phyloP scores from a whole-genome alignment of 2,113 vertebrate genomes.

The Sapajus apella region DNA sequence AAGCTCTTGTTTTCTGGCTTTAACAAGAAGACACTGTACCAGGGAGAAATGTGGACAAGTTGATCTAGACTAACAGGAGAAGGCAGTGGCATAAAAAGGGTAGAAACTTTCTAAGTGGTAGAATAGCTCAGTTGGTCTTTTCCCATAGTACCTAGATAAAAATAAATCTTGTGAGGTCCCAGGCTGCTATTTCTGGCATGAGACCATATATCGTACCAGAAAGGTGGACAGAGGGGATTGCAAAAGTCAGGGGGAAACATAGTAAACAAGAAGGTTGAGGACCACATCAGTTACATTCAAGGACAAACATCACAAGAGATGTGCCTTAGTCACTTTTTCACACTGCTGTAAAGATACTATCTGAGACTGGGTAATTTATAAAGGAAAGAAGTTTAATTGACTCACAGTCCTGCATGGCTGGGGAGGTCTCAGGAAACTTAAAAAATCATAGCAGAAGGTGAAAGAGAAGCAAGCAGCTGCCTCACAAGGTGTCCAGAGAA shows the following conservation, averaged over 20 bases:
- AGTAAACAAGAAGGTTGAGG: neutral
- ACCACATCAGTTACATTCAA: neutral
- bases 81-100: neutral
- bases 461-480: too few species aligned
- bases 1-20: neutral
- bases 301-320: neutral
- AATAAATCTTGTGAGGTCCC: neutral
- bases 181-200: neutral
- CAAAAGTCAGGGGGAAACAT: neutral
- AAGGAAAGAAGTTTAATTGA: too few species aligned
- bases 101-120: neutral
- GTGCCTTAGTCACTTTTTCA: too few species aligned
- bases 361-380: too few species aligned
- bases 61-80: neutral
- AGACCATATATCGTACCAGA: neutral
- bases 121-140: neutral
- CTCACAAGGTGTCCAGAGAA: too few species aligned
- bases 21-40: neutral
- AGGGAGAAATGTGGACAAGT: neutral
- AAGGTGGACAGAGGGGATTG: neutral
- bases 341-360: too few species aligned
- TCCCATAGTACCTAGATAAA: neutral
- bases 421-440: too few species aligned
- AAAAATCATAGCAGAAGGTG: too few species aligned
- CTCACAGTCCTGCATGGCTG: too few species aligned